Base-by-base conservation (phyloP, 2,113 vertebrate species). In the Lepisosteus oculatus region DNA sequence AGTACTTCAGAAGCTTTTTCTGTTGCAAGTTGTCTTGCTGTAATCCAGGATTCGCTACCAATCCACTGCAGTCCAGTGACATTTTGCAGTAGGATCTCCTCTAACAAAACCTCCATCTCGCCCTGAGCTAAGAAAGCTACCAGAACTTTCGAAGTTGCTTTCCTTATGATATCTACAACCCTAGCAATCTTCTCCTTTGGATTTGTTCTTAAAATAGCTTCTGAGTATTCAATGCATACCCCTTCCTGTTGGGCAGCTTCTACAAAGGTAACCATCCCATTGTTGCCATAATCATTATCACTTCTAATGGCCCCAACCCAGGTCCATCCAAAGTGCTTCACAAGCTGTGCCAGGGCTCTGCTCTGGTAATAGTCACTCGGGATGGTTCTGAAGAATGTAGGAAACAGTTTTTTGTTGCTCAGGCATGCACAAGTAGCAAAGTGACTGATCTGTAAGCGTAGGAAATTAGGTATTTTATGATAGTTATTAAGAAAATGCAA, bases 231-330 rank as follows among this genome's bases (percentile, higher is more conserved):
- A 71, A 71, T 64, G 9, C 70, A 64, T 64, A 71, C 29, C 29
- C 70, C 70, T 11, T 63, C 45, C 13, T 71, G 14, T 43, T 62
- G n/a, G 0, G 70, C 70, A 54, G 47, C 45, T 42, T 71, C 14
- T 42, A 55, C 5, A 71, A 71, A 71, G 1, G 61, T 51, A 8
- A 11, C 43, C 43, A 67, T 90, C 71, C 89, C 90, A 0, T 80
- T 87, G 79, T 89, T 91, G n/a, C 90, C 90, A 3, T 91, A 92
- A 62, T 90, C 88, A 61, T 81, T 90, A 77, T 89, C 84, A 13
- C 87, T 90, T 77, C 88, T 85, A 11, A 91, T 79, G 8, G 88
- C 73, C 3, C 90, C 90, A 0, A 91, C 88, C 88, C 90, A 92
- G 7, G 82, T 85, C 90, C 90, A 91, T 72, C 88, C 86, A 67